Percentiles rank a stretch among this genome's conserved stretches.
Evolutionary conservation across 2,888 invertebrate species (phyloP).

Genomic region (Theristus sp.): DNA sequence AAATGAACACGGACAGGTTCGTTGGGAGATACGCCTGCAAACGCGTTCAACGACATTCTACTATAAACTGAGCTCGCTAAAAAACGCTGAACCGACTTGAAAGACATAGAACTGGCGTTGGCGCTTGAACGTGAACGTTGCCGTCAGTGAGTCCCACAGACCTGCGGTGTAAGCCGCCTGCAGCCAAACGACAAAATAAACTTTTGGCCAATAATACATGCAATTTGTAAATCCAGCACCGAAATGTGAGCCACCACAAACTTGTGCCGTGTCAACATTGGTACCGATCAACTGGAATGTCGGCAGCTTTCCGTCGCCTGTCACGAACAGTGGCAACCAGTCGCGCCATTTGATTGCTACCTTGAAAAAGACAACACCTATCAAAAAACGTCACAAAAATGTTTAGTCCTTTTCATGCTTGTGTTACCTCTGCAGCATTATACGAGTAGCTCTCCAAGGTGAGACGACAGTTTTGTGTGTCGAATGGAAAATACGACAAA

Average conservation of each 20-base stretch:
- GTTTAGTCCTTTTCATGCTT: slow-evolving; percentile 18
- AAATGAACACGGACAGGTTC: slow-evolving; percentile 26
- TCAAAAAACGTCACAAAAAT: background rate
- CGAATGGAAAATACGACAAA: slow-evolving; percentile 23
- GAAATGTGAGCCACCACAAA: no score
- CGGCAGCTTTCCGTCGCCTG: slow-evolving; percentile 19
- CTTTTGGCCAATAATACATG: no score
- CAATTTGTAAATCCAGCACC: no score
- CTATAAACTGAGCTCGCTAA: no score
- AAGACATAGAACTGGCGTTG: slow-evolving; percentile 19
- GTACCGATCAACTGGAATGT: background rate
- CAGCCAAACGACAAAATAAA: background rate
- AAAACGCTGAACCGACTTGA: slow-evolving; percentile 12
- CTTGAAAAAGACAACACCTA: no score
- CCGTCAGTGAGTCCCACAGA: slow-evolving; percentile 27
- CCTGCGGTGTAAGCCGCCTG: slow-evolving; percentile 24
- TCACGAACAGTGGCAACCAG: background rate
- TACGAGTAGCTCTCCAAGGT: slow-evolving; percentile 27
- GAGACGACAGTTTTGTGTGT: slow-evolving; percentile 24
- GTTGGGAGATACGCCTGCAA: slow-evolving; percentile 27
- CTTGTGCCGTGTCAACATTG: no score
- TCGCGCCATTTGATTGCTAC: background rate
- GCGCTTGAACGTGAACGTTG: slow-evolving; percentile 18
- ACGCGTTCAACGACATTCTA: background rate
- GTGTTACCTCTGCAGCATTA: slow-evolving; percentile 27